Conservation (phyloP, 2,797 vertebrate species). For the Heteromormyrus szaboi region DNA sequence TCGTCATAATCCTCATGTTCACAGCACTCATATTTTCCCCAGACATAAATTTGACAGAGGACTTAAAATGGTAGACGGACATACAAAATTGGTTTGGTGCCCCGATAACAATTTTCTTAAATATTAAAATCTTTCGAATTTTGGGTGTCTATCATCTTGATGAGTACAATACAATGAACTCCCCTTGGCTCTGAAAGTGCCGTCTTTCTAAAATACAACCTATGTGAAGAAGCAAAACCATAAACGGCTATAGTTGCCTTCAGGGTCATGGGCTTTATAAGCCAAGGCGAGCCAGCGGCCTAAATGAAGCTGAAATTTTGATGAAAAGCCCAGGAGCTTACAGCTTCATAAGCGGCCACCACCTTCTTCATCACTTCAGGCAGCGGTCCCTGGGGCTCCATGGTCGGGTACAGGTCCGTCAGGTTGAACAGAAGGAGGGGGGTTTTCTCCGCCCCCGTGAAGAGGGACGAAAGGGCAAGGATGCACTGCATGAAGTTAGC, state of each 20-base stretch:
- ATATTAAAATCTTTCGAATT: not conserved
- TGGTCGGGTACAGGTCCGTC: constrained; percentile 72
- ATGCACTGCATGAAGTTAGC: constrained; percentile 93
- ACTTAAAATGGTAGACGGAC: not conserved
- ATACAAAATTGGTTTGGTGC: not conserved
- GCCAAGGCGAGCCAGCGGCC: not conserved
- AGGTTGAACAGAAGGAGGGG: constrained; percentile 82
- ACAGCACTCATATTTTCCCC: not conserved
- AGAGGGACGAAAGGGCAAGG: constrained; percentile 76
- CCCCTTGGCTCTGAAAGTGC: not conserved
- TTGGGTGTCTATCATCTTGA: not conserved
- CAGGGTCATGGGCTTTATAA: not conserved
- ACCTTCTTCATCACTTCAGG: constrained; percentile 86
- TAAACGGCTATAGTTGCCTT: not conserved
- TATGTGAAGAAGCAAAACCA: not conserved
- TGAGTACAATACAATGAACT: not conserved
- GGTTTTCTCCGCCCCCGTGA: constrained; percentile 73
- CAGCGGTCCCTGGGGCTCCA: constrained; percentile 83
- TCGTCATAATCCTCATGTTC: not conserved
- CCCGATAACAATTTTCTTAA: not conserved
- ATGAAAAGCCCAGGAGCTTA: constrained; percentile 51
- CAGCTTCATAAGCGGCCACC: constrained; percentile 77
- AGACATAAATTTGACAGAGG: not conserved
- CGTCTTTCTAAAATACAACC: not conserved
- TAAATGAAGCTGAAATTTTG: not conserved